phyloP scores from a whole-genome alignment of 2,113 vertebrate species.

The Cololabis saira region DNA sequence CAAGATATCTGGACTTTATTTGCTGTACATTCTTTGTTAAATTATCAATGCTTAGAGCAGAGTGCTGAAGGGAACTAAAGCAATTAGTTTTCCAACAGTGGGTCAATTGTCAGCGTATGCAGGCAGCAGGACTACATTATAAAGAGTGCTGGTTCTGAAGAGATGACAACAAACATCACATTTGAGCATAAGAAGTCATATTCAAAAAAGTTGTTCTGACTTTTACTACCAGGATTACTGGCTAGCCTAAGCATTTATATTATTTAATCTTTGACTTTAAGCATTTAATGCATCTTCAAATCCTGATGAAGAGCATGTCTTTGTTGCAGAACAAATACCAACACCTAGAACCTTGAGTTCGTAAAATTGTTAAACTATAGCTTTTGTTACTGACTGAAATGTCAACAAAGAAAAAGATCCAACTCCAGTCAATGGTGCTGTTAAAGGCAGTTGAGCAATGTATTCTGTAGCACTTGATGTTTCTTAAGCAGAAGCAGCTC shows the following conservation, averaged over 20 bases:
- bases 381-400: too few relatives aligned
- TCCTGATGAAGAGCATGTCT: not conserved
- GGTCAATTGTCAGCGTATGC: constrained; percentile 65
- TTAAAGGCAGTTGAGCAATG: constrained; percentile 5
- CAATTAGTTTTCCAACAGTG: constrained; percentile 74
- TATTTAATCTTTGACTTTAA: not conserved
- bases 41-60: constrained; percentile 70
- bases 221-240: constrained; percentile 3
- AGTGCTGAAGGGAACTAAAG: constrained; percentile 57
- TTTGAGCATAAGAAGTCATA: constrained; percentile 18
- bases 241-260: not conserved
- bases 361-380: not conserved
- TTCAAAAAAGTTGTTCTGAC: constrained; percentile 6
- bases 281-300: not conserved
- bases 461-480: constrained; percentile 27
- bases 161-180: constrained; percentile 51
- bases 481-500: constrained; percentile 27
- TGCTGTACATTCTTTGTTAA: constrained; percentile 60
- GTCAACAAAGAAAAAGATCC: too few relatives aligned
- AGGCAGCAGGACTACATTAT: constrained; percentile 41
- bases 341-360: not conserved
- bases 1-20: constrained; percentile 39
- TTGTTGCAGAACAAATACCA: not conserved
- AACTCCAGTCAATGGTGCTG: constrained; percentile 24
- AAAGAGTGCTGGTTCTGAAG: constrained; percentile 39